These are phyloP conservation scores for Xylota segnis DNA, from an alignment of 2,888 invertebrate species.

Conservation along the genomic window DNA sequence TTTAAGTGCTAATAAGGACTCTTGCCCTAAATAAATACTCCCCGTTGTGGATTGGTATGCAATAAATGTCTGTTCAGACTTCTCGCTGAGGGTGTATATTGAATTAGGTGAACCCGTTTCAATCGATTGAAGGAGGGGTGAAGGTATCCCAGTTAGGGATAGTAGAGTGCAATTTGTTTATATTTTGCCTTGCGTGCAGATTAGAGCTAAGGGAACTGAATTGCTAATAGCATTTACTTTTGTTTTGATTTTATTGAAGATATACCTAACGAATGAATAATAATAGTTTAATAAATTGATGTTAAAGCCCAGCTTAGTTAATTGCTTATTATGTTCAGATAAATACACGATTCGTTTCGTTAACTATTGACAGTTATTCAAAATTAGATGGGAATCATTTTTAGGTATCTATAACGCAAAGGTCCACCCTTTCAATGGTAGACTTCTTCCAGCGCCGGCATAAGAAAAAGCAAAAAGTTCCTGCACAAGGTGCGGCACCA, in stretches of 20 bases:
- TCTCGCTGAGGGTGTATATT: constrained; percentile 53
- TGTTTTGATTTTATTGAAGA: background rate
- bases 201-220: background rate
- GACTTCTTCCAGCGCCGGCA: too few species aligned
- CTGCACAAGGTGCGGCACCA: too few species aligned
- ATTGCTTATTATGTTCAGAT: constrained; percentile 13
- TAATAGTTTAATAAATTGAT: background rate
- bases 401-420: too few species aligned
- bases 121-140: constrained; percentile 30
- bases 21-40: constrained; percentile 65
- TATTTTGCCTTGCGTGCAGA: constrained; percentile 23
- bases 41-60: constrained; percentile 13
- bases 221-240: background rate
- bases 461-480: too few species aligned
- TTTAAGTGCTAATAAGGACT: constrained; percentile 64
- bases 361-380: too few species aligned
- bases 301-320: background rate
- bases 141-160: constrained; percentile 2
- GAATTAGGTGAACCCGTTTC: constrained; percentile 64
- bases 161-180: constrained; percentile 43
- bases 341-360: background rate
- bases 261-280: constrained; percentile 29
- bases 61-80: constrained; percentile 50
- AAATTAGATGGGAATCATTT: too few species aligned
- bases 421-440: too few species aligned